These are phyloP conservation scores for Cataglyphis livida DNA, from an alignment of 2,888 invertebrate species.

Conservation along the genomic window DNA sequence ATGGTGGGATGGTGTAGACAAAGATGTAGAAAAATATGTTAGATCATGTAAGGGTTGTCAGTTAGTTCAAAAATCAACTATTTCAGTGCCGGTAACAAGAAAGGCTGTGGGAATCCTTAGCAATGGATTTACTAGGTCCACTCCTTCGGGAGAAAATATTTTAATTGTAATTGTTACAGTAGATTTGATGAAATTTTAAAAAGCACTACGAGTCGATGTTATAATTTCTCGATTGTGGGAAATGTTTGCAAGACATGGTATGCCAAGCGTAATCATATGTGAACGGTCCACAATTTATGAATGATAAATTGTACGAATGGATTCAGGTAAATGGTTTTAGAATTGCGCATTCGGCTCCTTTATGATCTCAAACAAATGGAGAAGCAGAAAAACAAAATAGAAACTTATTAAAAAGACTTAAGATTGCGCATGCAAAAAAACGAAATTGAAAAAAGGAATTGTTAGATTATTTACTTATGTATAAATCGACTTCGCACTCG, in stretches of 20 bases:
- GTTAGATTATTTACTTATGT: conserved; percentile 50
- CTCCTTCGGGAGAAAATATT: conserved; percentile 57
- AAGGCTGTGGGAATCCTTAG: conserved; percentile 62
- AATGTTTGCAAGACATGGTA: conserved; percentile 71
- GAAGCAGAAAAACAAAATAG: conserved; percentile 68
- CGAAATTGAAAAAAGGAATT: conserved; percentile 60
- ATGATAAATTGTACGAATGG: background rate
- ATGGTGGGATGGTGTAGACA: conserved; percentile 70
- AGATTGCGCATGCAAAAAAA: conserved; percentile 62
- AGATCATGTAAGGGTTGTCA: conserved; percentile 64
- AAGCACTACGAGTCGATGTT: too few species aligned
- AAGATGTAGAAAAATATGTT: conserved; percentile 65
- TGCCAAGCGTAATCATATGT: conserved; percentile 60
- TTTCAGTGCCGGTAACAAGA: conserved; percentile 61
- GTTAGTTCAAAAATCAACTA: conserved; percentile 54
- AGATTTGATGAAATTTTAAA: too few species aligned
- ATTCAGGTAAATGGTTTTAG: too few species aligned
- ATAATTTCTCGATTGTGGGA: too few species aligned
- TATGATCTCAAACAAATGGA: conserved; percentile 58
- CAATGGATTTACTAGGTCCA: conserved; percentile 65
- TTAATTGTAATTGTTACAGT: conserved; percentile 52
- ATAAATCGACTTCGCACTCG: conserved; percentile 61
- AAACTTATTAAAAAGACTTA: conserved; percentile 62
- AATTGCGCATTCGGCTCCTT: too few species aligned
- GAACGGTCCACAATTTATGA: conserved; percentile 67